These are phyloP conservation scores for Apocrypta bakeri DNA, from an alignment of 1,140 invertebrate species.

Conservation along the genomic window DNA sequence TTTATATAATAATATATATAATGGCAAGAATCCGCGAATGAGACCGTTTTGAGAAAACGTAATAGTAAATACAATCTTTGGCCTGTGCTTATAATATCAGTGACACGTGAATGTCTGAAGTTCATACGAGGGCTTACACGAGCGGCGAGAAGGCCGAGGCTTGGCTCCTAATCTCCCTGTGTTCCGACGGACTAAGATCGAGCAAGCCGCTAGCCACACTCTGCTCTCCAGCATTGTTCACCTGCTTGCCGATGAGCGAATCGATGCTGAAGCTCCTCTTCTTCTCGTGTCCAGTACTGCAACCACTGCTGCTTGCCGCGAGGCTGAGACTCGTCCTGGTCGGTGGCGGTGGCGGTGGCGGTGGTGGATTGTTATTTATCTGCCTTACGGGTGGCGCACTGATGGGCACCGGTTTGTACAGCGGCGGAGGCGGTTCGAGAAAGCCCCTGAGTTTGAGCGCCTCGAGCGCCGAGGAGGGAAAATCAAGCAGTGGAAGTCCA, in stretches of 20 bases:
- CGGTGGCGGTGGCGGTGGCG: slow-evolving; percentile 42
- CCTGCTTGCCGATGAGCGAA: slow-evolving; percentile 74
- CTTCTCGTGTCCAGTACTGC: slow-evolving; percentile 54
- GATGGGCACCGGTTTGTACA: slow-evolving; percentile 74
- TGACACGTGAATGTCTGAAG: background rate
- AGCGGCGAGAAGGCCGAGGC: slow-evolving; percentile 73
- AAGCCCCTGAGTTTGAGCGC: slow-evolving; percentile 72
- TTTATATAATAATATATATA: background rate
- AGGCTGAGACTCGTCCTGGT: slow-evolving; percentile 50
- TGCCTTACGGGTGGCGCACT: slow-evolving; percentile 59
- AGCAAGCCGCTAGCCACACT: slow-evolving; percentile 62
- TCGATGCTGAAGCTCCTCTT: slow-evolving; percentile 76
- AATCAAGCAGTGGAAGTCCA: slow-evolving; percentile 71
- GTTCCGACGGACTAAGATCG: slow-evolving; percentile 70
- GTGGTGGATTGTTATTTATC: background rate
- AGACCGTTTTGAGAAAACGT: slow-evolving; percentile 8
- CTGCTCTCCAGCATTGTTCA: slow-evolving; percentile 58
- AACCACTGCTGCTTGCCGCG: slow-evolving; percentile 24
- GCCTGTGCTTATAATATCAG: slow-evolving; percentile 17
- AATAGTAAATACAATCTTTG: slow-evolving; percentile 43
- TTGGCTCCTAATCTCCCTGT: slow-evolving; percentile 71
- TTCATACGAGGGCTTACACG: slow-evolving; percentile 59
- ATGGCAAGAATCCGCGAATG: background rate
- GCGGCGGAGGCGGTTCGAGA: slow-evolving; percentile 61
- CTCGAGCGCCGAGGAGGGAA: slow-evolving; percentile 73